Conservation (phyloP, 2,797 vertebrate genomes). For the Micrastur ruficollis region DNA sequence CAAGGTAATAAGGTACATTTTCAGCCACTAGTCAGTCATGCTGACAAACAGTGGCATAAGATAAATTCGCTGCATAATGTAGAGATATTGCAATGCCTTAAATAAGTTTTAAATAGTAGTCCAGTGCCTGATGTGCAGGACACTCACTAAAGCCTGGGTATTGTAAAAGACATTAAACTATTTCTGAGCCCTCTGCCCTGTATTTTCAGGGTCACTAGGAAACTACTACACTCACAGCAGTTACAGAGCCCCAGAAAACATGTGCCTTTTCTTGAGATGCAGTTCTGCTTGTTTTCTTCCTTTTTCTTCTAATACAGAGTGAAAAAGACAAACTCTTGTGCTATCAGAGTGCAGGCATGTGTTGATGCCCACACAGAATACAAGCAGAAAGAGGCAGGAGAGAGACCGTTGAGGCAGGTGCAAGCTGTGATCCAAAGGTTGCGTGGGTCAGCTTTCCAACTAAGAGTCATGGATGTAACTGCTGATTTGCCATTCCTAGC, state of each 20-base stretch:
- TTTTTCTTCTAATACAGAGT: background rate
- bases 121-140: background rate
- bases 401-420: background rate
- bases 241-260: background rate
- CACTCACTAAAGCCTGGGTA: background rate
- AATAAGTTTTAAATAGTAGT: background rate
- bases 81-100: background rate
- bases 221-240: background rate
- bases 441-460: background rate
- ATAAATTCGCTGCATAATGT: background rate
- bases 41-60: background rate
- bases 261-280: fast-evolving
- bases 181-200: background rate
- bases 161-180: background rate
- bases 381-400: background rate
- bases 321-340: background rate
- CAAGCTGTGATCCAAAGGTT: background rate
- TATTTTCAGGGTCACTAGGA: background rate
- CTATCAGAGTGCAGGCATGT: background rate
- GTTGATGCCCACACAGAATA: background rate
- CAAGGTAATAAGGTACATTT: background rate
- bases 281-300: background rate
- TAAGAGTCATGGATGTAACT: background rate
- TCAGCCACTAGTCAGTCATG: background rate
- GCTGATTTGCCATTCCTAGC: background rate